Percentiles rank a stretch among this genome's conserved stretches.
phyloP scores from a whole-genome alignment of 2,113 vertebrate species.

The Myrmecobius fasciatus region DNA sequence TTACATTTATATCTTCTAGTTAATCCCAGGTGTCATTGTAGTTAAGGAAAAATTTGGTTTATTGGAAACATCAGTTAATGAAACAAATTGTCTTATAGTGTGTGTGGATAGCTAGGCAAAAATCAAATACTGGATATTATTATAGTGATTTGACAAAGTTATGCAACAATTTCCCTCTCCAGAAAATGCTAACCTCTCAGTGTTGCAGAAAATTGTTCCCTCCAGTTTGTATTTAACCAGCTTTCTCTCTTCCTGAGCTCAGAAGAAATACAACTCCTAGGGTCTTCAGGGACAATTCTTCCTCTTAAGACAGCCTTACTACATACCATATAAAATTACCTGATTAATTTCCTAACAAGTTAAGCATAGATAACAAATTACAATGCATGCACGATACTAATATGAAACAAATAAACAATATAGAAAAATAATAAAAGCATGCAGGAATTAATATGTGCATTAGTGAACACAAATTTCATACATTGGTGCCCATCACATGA shows the following conservation, averaged over 20 bases:
- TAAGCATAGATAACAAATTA: neutral
- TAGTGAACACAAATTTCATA: neutral
- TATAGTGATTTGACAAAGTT: no score
- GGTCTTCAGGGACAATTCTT: neutral
- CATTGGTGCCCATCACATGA: neutral
- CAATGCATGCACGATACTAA: neutral
- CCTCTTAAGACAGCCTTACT: neutral
- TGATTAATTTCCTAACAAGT: neutral
- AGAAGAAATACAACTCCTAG: no score
- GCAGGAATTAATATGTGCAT: neutral
- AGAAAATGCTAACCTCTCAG: no score
- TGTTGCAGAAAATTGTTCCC: no score
- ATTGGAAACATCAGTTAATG: neutral
- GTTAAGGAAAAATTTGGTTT: neutral
- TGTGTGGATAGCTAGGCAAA: no score
- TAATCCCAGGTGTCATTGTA: neutral
- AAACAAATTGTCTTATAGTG: neutral
- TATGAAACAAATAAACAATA: neutral
- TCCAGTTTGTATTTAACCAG: no score
- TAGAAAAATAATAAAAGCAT: neutral
- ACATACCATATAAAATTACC: neutral
- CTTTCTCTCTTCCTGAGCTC: no score
- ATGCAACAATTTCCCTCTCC: no score
- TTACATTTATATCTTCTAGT: neutral
- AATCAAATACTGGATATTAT: no score